A percentile compares a stretch with the other conserved stretches of the same genome.
phyloP scores from a whole-genome alignment of 1,140 invertebrate genomes.

The Trichonephila clavipes region DNA sequence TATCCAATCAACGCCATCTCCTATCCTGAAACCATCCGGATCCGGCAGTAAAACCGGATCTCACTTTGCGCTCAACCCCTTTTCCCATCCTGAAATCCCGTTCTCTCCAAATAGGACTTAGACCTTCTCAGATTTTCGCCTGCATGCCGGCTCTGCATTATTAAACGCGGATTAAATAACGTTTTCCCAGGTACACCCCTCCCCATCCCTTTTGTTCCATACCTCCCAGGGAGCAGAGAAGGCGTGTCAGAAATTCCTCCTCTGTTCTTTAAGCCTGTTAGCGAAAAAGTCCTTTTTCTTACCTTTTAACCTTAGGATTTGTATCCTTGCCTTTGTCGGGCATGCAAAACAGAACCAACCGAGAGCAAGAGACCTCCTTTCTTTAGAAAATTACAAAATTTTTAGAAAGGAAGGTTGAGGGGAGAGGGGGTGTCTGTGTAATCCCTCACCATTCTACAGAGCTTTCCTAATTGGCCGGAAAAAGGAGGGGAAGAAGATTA shows the following conservation, averaged over 20 bases:
- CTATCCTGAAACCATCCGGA: background rate
- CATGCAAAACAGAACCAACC: background rate
- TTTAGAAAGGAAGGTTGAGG: background rate
- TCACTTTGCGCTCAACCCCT: slow-evolving; percentile 45
- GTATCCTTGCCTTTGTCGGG: slow-evolving; percentile 9
- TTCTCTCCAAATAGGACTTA: slow-evolving; percentile 66
- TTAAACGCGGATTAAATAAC: slow-evolving; percentile 74
- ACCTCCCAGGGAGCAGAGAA: background rate
- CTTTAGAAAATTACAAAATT: slow-evolving; percentile 23
- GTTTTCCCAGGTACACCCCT: slow-evolving; percentile 51
- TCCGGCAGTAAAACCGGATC: slow-evolving; percentile 1
- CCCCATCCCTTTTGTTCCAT: slow-evolving; percentile 37
- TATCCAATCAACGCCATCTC: background rate
- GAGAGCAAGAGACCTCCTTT: background rate
- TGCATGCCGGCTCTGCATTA: slow-evolving; percentile 69
- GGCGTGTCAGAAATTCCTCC: slow-evolving; percentile 68
- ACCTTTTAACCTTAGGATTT: slow-evolving; percentile 72
- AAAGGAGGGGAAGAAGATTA: slow-evolving; percentile 54
- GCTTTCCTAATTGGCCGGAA: slow-evolving; percentile 28
- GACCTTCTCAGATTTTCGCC: slow-evolving; percentile 70
- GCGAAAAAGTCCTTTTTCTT: slow-evolving; percentile 72
- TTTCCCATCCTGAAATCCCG: slow-evolving; percentile 17
- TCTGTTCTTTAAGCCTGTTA: slow-evolving; percentile 69
- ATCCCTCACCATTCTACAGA: background rate
- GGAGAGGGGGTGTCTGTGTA: background rate